A percentile compares a stretch with the other conserved stretches of the same genome.
phyloP scores from a whole-genome alignment of 2,113 vertebrate genomes.

The Stegostoma tigrinum region DNA sequence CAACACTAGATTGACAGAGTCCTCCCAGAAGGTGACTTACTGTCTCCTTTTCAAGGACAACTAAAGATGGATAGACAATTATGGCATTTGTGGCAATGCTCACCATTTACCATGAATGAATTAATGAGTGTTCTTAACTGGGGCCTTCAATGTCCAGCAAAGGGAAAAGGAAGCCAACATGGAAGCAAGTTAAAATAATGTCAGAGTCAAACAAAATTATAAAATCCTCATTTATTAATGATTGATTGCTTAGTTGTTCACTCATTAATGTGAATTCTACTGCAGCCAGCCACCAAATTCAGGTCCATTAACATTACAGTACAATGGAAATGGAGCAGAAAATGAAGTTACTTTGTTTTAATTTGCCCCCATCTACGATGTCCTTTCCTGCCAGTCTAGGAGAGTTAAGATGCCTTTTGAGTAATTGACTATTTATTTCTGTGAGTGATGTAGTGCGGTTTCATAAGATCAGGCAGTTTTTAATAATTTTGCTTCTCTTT shows the following conservation, averaged over 20 bases:
- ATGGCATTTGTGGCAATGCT: background rate
- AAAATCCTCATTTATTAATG: background rate
- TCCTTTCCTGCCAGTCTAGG: too few relatives aligned
- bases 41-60: too few relatives aligned
- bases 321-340: background rate
- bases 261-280: background rate
- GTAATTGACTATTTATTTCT: background rate
- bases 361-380: background rate
- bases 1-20: too few relatives aligned
- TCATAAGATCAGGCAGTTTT: background rate
- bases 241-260: background rate
- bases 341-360: background rate
- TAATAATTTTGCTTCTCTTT: background rate
- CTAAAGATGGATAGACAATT: background rate
- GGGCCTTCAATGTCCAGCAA: too few relatives aligned
- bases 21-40: too few relatives aligned
- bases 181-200: background rate
- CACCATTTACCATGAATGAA: background rate
- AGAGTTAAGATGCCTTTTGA: background rate
- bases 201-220: background rate
- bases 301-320: background rate
- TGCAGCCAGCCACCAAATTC: background rate
- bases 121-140: background rate
- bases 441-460: background rate
- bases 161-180: background rate